Percentiles rank a stretch among this genome's conserved stretches.
Conservation (phyloP, 2,113 vertebrate species). For the Grammomys dolichurus region DNA sequence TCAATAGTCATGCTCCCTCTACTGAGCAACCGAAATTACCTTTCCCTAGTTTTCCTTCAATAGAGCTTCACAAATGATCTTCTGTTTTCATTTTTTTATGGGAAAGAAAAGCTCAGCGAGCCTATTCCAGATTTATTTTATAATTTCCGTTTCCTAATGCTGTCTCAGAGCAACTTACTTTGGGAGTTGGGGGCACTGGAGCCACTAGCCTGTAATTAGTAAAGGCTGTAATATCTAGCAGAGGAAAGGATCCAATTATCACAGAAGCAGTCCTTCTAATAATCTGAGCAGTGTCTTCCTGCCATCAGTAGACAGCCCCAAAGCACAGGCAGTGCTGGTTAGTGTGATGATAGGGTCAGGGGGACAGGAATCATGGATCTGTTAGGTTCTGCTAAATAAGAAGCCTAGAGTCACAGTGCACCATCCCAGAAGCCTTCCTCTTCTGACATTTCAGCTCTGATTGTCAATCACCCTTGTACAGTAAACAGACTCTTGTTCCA, state of each 20-base stretch:
- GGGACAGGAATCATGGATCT: neutral
- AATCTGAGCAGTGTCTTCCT: slow-evolving; percentile 24
- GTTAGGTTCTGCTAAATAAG: neutral
- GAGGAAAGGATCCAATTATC: slow-evolving; percentile 44
- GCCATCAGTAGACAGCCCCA: neutral
- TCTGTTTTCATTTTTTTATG: slow-evolving; percentile 72
- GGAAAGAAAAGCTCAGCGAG: slow-evolving; percentile 57
- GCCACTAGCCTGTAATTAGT: slow-evolving; percentile 65
- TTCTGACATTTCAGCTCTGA: neutral
- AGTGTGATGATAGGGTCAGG: neutral
- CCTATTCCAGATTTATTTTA: slow-evolving; percentile 71
- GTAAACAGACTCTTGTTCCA: neutral
- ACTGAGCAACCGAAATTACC: slow-evolving; percentile 64
- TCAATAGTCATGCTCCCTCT: slow-evolving; percentile 62
- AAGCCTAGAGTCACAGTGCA: neutral
- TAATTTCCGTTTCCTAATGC: slow-evolving; percentile 55
- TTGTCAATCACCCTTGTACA: neutral
- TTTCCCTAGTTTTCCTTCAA: slow-evolving; percentile 59
- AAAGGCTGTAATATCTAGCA: slow-evolving; percentile 63
- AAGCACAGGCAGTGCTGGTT: neutral
- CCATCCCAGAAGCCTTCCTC: neutral
- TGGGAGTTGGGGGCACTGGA: neutral
- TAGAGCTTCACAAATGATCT: slow-evolving; percentile 57
- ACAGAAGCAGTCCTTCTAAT: slow-evolving; percentile 29
- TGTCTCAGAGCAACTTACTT: slow-evolving; percentile 63